Percentiles rank a stretch among this genome's conserved stretches.
Conservation (phyloP, 2,797 vertebrate genomes). For the Poecilia gillii region DNA sequence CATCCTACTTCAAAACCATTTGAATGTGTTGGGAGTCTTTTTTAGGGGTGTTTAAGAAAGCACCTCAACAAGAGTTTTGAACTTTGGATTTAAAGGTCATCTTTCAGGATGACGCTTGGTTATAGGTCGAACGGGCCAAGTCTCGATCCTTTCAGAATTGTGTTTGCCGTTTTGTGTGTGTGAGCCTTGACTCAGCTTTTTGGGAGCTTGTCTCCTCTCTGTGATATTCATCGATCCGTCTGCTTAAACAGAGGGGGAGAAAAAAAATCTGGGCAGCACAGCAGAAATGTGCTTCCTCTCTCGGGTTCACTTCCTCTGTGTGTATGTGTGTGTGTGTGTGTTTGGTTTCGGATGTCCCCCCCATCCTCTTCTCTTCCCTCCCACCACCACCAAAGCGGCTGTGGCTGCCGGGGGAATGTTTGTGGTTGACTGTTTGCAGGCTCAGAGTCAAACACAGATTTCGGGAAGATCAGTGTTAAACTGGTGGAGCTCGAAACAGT, state of each 20-base stretch:
- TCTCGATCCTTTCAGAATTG: constrained; percentile 4
- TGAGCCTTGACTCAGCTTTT: constrained; percentile 69
- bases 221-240: constrained; percentile 58
- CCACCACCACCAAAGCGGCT: background rate
- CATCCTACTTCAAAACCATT: background rate
- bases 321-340: constrained; percentile 5
- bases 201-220: constrained; percentile 39
- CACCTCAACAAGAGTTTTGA: background rate
- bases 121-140: background rate
- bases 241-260: constrained; percentile 29
- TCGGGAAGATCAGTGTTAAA: constrained; percentile 51
- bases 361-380: background rate
- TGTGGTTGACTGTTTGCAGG: constrained; percentile 67
- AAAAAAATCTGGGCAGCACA: constrained; percentile 42
- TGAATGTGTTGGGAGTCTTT: background rate
- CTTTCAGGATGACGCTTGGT: background rate
- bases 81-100: background rate
- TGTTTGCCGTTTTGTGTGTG: constrained; percentile 12
- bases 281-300: constrained; percentile 69
- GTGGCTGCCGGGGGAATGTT: constrained; percentile 52
- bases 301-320: constrained; percentile 62
- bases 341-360: constrained; percentile 48
- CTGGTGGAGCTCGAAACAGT: constrained; percentile 34
- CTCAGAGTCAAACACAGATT: constrained; percentile 57
- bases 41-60: background rate